Conservation (phyloP, 2,113 vertebrate genomes). For the Bucco capensis region DNA sequence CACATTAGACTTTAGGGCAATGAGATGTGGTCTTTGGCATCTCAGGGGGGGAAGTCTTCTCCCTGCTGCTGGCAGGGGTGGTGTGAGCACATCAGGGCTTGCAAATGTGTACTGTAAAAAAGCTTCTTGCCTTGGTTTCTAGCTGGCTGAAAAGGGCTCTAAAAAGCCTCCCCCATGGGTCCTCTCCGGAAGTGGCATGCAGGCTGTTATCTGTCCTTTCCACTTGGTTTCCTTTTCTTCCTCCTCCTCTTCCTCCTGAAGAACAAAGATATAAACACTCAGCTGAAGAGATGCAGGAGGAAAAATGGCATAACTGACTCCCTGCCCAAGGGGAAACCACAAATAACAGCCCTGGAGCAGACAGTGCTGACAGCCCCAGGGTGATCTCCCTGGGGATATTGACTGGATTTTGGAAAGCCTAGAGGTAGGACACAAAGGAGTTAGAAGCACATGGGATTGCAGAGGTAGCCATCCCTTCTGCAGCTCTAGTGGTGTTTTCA, state of each 20-base stretch:
- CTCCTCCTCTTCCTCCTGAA: constrained; percentile 2
- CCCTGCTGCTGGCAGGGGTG: fast-evolving
- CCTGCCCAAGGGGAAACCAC: constrained; percentile 21
- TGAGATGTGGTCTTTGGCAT: neutral
- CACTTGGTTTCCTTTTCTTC: constrained; percentile 22
- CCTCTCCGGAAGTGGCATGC: neutral
- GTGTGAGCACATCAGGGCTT: neutral
- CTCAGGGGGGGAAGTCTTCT: neutral
- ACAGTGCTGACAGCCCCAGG: neutral
- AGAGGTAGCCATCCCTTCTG: neutral
- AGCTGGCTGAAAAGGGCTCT: neutral
- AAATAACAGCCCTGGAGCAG: constrained; percentile 20
- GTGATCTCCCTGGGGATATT: neutral
- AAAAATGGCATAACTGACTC: neutral
- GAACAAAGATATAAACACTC: constrained; percentile 22
- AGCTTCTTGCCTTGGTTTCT: neutral
- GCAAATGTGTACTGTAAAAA: no score
- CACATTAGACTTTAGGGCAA: neutral
- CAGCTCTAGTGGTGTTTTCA: neutral
- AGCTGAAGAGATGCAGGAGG: neutral
- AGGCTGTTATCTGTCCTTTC: constrained; percentile 27
- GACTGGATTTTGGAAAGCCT: neutral
- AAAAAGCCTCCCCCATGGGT: fast-evolving
- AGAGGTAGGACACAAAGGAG: neutral
- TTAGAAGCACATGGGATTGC: neutral